A percentile compares a stretch with the other conserved stretches of the same genome.
phyloP scores from a whole-genome alignment of 2,797 vertebrate genomes.

The Avahi laniger region DNA sequence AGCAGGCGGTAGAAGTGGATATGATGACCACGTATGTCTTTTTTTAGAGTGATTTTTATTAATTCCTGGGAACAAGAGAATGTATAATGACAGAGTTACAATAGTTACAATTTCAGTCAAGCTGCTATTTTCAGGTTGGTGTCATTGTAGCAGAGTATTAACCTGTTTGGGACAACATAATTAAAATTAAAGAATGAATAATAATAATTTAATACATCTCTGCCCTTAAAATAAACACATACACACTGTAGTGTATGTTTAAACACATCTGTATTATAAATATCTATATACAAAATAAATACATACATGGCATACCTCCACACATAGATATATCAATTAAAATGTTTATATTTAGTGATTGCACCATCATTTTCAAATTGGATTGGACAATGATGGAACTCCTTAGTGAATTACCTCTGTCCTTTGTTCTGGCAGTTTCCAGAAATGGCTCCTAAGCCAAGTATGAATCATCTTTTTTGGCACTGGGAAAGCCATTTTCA shows the following conservation, averaged over 20 bases:
- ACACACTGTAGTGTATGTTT: rapidly evolving
- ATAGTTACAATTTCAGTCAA: background rate
- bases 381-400: background rate
- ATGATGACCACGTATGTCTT: background rate
- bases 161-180: background rate
- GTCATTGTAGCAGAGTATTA: background rate
- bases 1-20: background rate
- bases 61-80: background rate
- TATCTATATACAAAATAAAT: background rate
- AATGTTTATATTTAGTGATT: background rate
- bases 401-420: conserved; percentile 43
- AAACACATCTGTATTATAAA: background rate
- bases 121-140: background rate
- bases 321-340: background rate
- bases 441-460: conserved; percentile 54
- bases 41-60: background rate
- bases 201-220: background rate
- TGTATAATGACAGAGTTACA: background rate
- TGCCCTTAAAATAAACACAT: background rate
- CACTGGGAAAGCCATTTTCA: conserved; percentile 62
- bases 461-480: conserved; percentile 70
- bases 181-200: background rate
- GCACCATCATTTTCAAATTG: background rate
- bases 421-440: conserved; percentile 62
- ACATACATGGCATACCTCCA: rapidly evolving